Base-by-base conservation (phyloP, 2,888 invertebrate species). In the Crepidodera aurea region DNA sequence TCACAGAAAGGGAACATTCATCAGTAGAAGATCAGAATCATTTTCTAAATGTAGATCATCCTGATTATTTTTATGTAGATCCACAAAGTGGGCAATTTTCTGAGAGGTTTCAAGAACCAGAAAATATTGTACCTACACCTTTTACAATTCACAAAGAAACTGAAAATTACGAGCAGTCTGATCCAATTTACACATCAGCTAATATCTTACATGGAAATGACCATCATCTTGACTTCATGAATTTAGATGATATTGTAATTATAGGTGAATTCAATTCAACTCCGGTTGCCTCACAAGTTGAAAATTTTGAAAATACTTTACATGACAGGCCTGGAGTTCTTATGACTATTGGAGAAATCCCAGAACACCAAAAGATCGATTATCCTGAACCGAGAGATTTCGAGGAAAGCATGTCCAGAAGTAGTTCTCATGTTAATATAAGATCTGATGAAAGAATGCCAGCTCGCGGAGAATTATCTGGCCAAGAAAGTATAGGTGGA, bases 371-470 rank as follows among this genome's bases (percentile, higher is more conserved):
- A 42, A 70, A 71, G 53, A 62, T 64, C 15, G 67, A 64, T 55
- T 70, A 68, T 51, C 64, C 66, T 34, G 70, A 71, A 29, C 63
- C 69, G 69, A 72, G 64, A 81, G 83, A 84, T 71, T 78, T 74
- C 12, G 78, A 78, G 51, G 78, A 77, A 64, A 78, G 76, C 55
- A 68, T 77, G 64, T 78, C 78, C 5, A 79, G 81, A 1, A 82
- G 83, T 60, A 85, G 85, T 70, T 82, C 92, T 46, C 90, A 93
- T 78, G 81, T 92, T 46, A 90, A 92, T 76, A 93, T 94, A 73
- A 87, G 91, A 71, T 89, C 93, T 0, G 93, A 94, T 75, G 94
- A 94, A 79, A 88, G 89, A 68, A 93, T 94, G 92, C 93, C 94
- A 32, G 90, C 93, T 0, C 86, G 92, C 65, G 93, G 93, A 0